These are phyloP conservation scores for Diorhabda carinulata DNA, from an alignment of 1,140 invertebrate genomes.

Conservation along the genomic window DNA sequence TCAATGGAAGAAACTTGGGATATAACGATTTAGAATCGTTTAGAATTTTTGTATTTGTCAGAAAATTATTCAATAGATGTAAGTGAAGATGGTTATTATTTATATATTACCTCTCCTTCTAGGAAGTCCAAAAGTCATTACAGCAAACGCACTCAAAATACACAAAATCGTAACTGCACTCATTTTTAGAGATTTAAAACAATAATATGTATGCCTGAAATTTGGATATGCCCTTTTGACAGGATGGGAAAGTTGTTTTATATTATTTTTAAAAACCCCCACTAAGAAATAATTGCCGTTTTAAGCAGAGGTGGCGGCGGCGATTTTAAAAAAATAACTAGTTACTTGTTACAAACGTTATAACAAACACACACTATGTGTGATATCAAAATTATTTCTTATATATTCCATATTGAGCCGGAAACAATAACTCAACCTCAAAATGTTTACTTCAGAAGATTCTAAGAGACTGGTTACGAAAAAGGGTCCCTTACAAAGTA, in stretches of 20 bases:
- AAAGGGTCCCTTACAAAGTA: no score
- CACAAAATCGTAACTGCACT: background rate
- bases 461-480: no score
- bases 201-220: background rate
- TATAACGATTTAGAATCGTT: no score
- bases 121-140: background rate
- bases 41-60: no score
- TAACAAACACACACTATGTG: no score
- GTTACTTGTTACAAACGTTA: background rate
- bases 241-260: background rate
- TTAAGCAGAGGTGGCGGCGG: background rate
- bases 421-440: no score
- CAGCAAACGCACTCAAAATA: background rate
- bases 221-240: background rate
- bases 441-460: no score
- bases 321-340: background rate
- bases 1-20: no score
- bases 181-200: background rate
- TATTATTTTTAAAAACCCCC: conserved; percentile 1
- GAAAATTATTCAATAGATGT: no score
- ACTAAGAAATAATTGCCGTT: background rate
- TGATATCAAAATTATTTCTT: no score
- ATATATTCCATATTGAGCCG: no score
- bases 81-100: no score
- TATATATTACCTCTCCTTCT: background rate